Evolutionary conservation across 1,140 invertebrate genomes (phyloP).

Genomic region (Lasaia peninsularis): DNA sequence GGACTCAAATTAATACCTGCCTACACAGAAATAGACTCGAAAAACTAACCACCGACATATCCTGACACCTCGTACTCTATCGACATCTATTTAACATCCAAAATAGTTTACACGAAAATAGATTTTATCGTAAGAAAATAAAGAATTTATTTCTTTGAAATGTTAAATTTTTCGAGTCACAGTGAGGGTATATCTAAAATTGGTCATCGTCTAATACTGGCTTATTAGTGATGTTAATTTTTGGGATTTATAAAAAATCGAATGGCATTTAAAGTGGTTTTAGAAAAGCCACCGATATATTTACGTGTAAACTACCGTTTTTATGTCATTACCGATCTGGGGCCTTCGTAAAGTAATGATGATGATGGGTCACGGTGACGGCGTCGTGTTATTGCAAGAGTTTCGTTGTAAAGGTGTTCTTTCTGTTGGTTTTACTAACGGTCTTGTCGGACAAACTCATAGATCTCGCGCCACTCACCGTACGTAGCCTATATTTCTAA

Average conservation of each 20-base stretch:
- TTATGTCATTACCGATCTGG: constrained; percentile 24
- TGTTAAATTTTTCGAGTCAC: not conserved
- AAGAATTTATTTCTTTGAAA: not conserved
- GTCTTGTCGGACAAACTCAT: too few relatives aligned
- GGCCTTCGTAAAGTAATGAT: constrained; percentile 2
- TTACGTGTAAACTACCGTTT: constrained; percentile 52
- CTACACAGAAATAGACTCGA: constrained; percentile 52
- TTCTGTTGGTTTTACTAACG: too few relatives aligned
- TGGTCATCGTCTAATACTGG: constrained; percentile 36
- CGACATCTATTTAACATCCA: not conserved
- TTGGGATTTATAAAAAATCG: constrained; percentile 58
- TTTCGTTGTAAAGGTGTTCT: too few relatives aligned
- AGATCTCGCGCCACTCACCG: too few relatives aligned
- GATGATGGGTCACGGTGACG: too few relatives aligned
- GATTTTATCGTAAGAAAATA: constrained; percentile 9
- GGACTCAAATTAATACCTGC: constrained; percentile 70
- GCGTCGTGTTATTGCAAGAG: too few relatives aligned
- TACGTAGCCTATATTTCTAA: too few relatives aligned
- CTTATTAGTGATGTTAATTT: constrained; percentile 71
- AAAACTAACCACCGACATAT: constrained; percentile 36
- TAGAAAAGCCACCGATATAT: constrained; percentile 62
- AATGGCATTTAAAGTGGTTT: constrained; percentile 71
- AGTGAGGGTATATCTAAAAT: constrained; percentile 25
- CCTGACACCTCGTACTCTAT: constrained; percentile 23
- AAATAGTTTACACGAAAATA: not conserved